Base-by-base conservation (phyloP, 2,113 vertebrate species). In the Takifugu bimaculatus region DNA sequence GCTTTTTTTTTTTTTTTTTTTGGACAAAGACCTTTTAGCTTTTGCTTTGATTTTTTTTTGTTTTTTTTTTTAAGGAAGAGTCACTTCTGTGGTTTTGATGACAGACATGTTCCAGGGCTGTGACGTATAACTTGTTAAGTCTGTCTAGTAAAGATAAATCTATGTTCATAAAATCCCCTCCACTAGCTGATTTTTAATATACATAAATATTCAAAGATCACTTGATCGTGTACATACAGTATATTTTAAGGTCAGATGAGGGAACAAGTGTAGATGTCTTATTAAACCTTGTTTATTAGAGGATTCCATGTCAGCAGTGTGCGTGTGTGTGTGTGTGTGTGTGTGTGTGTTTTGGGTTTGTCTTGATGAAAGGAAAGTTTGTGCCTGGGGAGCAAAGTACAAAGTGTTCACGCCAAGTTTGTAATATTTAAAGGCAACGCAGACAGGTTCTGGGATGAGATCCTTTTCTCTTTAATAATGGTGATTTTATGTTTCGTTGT, bases 381-480 rank as follows among this genome's bases (percentile, higher is more conserved):
- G 68, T 48, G 77, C 77, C 75, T 54, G 60, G 45, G 75, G 82
- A 70, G 67, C 51, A 29, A 70, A 70, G 78, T 28, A 85, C 85
- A 82, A 65, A 73, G 59, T 82, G 85, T 89, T 65, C 76, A 65
- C 93, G 93, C 93, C 91, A 92, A 84, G 87, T 86, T 90, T 69
- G 52, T 91, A 92, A 92, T 93, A 94, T 84, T 11, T 14, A 88
- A 81, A 88, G 86, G 91, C 83, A 84, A 85, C 84, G 53, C 60
- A 84, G 89, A 87, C 91, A 93, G 91, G 90, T 93, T 92, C 82
- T 83, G 85, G 75, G 87, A 86, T 75, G 88, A 89, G 89, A 84
- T 83, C 63, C 73, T 80, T 87, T 72, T 88, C 82, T 32, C 65
- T 89, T 88, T 92, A 91, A 93, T 93, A 90, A 89, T 89, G 80